Evolutionary conservation across 2,888 invertebrate species (phyloP).

Genomic region (Leucophenga maculata): DNA sequence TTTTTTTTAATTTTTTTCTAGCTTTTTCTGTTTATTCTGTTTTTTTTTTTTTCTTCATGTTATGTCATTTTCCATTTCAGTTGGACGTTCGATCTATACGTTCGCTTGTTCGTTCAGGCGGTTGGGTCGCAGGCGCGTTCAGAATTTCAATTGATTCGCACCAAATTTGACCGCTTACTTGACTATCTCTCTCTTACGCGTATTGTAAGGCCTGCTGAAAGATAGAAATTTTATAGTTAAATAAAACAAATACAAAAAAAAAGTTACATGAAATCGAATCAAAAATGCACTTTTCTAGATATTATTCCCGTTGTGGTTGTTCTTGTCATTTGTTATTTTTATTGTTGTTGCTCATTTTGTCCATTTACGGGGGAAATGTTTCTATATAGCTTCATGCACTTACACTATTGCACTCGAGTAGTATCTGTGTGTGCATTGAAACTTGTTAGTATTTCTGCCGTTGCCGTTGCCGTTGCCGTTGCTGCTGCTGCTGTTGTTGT

Average conservation of each 20-base stretch:
- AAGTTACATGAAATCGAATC: background rate
- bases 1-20: background rate
- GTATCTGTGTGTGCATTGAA: background rate
- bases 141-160: slow-evolving; percentile 54
- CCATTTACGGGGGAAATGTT: slow-evolving; percentile 65
- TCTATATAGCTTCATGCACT: background rate
- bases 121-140: slow-evolving; percentile 45
- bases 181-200: background rate
- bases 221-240: slow-evolving; percentile 7
- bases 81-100: slow-evolving; percentile 24
- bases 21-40: background rate
- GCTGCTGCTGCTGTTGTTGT: background rate
- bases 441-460: background rate
- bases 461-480: background rate
- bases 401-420: too few relatives aligned
- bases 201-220: background rate
- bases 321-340: slow-evolving; percentile 34
- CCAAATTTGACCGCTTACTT: background rate
- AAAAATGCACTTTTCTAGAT: slow-evolving; percentile 10
- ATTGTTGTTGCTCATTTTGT: slow-evolving; percentile 53
- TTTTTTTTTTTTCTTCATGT: slow-evolving; percentile 38
- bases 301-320: slow-evolving; percentile 24
- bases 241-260: background rate
- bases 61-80: slow-evolving; percentile 32
- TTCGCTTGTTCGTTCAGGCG: slow-evolving; percentile 24